Evolutionary conservation across 2,113 vertebrate genomes (phyloP), one percentile per base, ranked within the genome.

Genomic region (Callorhinus ursinus): DNA sequence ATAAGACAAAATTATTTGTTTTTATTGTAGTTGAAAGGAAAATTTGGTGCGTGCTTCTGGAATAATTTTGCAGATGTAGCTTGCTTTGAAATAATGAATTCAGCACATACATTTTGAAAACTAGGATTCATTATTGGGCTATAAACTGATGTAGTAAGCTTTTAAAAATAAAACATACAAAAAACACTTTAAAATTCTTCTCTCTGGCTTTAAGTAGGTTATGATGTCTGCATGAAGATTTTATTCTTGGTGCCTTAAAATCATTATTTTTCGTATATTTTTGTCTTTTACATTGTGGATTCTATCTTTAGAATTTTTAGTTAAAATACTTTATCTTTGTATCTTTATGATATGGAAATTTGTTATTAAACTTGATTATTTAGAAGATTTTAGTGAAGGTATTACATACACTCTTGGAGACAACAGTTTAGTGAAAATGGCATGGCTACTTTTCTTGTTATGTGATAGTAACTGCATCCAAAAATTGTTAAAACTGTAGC

Each of bases 11-110:
- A 5, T 8, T 39, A 57, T 88, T 76, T 97, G n/a, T 51, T 71
- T 95, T 97, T 92, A 90, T 55, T 80, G 1, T 51, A 63, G 16
- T 33, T 57, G 2, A 92, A 94, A 12, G 36, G 79, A 95, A 89
- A 69, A 67, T 69, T 88, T 94, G 19, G 22, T 67, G 3, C 22
- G 49, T 63, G 39, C 5, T 81, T 88, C 76, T 84, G n/a, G 9
- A 76, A 63, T 80, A 94, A 95, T 83, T 92, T 86, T 95, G 4
- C 28, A 74, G 28, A 86, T 90, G 55, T 80, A 84, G 22, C 36
- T 93, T 51, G 18, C 19, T 94, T 94, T 33, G 87, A 90, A 92
- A 81, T 59, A 28, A 63, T 9, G 28, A 87, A 5, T 67, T 96
- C 12, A 59, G 13, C 7, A 72, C 26, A 65, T n/a, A 18, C 5